Evolutionary conservation across 2,888 invertebrate species (phyloP).

Genomic region (Tineola bisselliella): DNA sequence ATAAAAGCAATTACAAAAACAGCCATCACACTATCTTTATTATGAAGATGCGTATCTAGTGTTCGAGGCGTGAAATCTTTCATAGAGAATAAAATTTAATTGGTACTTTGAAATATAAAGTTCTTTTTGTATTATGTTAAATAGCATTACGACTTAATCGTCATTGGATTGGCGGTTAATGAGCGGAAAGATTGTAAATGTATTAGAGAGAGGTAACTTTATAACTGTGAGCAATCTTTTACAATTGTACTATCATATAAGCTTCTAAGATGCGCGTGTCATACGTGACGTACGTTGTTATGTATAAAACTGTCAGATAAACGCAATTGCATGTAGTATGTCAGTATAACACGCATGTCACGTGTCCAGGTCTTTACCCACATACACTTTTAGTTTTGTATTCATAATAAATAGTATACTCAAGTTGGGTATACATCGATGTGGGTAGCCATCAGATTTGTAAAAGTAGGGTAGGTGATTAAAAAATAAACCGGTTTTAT

Average conservation of each 20-base stretch:
- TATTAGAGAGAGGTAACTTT: slow-evolving; percentile 25
- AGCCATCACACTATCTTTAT: slow-evolving; percentile 32
- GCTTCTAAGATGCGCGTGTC: too few species aligned
- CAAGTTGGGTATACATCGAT: slow-evolving; percentile 26
- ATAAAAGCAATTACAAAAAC: slow-evolving; percentile 43
- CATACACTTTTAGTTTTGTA: too few species aligned
- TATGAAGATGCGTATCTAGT: slow-evolving; percentile 46
- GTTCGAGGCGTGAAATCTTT: slow-evolving; percentile 41
- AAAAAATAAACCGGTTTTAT: neutral
- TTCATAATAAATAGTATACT: too few species aligned
- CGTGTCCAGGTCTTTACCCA: too few species aligned
- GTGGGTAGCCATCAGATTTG: slow-evolving; percentile 39
- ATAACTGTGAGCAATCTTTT: neutral
- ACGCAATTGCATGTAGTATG: too few species aligned
- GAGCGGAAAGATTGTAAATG: slow-evolving; percentile 58
- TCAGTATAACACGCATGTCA: too few species aligned
- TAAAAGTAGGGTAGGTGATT: neutral
- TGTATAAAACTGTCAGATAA: too few species aligned
- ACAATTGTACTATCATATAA: too few species aligned
- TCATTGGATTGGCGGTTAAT: slow-evolving; percentile 53
- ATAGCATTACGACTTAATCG: slow-evolving; percentile 59
- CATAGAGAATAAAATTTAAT: slow-evolving; percentile 52
- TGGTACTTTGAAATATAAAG: slow-evolving; percentile 36
- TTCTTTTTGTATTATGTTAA: slow-evolving; percentile 19
- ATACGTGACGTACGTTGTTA: too few species aligned